Evolutionary conservation across 2,113 vertebrate genomes (phyloP).

Genomic region (Morone chrysops): DNA sequence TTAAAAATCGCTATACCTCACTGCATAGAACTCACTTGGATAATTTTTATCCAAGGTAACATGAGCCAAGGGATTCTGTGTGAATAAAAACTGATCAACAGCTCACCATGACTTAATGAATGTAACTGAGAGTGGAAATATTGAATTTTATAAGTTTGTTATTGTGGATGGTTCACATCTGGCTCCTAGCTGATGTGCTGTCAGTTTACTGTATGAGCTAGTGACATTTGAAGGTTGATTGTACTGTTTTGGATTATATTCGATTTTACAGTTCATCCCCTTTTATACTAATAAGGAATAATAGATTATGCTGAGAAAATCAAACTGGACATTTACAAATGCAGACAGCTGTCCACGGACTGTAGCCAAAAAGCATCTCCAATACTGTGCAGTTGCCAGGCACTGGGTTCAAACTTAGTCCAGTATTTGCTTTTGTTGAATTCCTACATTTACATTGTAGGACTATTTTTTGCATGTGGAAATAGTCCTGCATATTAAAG

Average conservation of each 20-base stretch:
- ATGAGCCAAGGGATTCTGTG: not conserved
- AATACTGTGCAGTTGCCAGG: not conserved
- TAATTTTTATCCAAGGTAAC: not conserved
- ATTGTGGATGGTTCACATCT: not conserved
- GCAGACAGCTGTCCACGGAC: not conserved
- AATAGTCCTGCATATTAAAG: not conserved
- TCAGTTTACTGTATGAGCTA: too few species aligned
- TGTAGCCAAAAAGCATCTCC: not conserved
- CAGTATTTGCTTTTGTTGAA: not conserved
- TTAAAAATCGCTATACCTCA: not conserved
- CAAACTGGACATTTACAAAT: not conserved
- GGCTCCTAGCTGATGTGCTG: not conserved
- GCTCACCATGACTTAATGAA: not conserved
- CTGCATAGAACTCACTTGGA: not conserved
- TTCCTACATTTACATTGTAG: not conserved
- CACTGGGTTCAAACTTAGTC: not conserved
- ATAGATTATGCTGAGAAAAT: not conserved
- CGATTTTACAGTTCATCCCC: not conserved
- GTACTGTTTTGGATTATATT: not conserved
- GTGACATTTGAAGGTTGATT: not conserved
- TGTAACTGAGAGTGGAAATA: not conserved
- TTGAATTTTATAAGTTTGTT: not conserved
- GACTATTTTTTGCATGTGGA: not conserved
- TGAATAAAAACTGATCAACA: not conserved
- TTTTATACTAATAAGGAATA: not conserved